These are phyloP conservation scores for Oedothorax gibbosus DNA, from an alignment of 1,140 invertebrate species.

Conservation along the genomic window DNA sequence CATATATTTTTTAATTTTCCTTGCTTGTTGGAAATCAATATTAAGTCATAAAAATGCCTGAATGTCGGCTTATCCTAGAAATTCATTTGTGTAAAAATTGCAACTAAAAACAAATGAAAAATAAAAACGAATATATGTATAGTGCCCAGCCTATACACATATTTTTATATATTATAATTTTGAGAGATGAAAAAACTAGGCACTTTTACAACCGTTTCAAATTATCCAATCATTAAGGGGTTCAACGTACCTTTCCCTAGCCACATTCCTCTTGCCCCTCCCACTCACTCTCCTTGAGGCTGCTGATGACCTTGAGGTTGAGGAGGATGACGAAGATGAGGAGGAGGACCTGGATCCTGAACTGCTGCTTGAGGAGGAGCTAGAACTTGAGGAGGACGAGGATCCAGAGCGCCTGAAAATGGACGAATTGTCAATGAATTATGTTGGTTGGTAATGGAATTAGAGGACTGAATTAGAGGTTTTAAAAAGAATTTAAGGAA, in stretches of 20 bases:
- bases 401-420: constrained; percentile 28
- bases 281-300: constrained; percentile 48
- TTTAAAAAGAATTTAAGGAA: neutral
- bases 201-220: too few relatives aligned
- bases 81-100: too few relatives aligned
- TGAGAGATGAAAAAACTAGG: too few relatives aligned
- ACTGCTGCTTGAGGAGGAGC: constrained; percentile 71
- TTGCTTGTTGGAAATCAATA: neutral
- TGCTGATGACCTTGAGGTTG: constrained; percentile 56
- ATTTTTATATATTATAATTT: too few relatives aligned
- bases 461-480: neutral
- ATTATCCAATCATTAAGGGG: too few relatives aligned
- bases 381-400: constrained; percentile 76
- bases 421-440: neutral
- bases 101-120: too few relatives aligned
- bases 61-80: too few relatives aligned
- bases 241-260: constrained; percentile 54
- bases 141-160: too few relatives aligned
- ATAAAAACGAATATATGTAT: too few relatives aligned
- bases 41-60: neutral
- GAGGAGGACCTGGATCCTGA: constrained; percentile 66
- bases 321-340: constrained; percentile 63
- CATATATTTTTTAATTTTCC: neutral
- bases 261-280: constrained; percentile 72
- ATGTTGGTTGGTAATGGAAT: neutral